phyloP scores from a whole-genome alignment of 2,113 vertebrate species.

The Lathamus discolor region DNA sequence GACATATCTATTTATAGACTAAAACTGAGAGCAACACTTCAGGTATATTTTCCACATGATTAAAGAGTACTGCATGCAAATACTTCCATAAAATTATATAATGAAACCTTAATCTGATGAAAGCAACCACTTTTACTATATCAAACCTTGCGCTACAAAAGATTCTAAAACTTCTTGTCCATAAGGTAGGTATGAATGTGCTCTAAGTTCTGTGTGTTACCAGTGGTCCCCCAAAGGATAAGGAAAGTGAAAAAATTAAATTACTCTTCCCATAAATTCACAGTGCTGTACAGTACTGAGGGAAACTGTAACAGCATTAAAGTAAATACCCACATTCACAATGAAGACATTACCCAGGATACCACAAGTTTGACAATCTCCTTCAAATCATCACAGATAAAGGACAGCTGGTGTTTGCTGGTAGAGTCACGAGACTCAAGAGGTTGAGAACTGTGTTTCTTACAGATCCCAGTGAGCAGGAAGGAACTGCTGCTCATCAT shows the following conservation, averaged over 20 bases:
- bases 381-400: not conserved
- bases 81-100: not conserved
- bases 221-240: not conserved
- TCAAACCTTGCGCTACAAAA: not conserved
- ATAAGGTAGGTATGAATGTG: accelerated
- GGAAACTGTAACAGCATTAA: not conserved
- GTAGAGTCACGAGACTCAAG: not conserved
- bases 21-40: not conserved
- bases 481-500: not conserved
- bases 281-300: not conserved
- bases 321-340: not conserved
- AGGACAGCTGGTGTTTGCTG: not conserved
- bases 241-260: not conserved
- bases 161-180: not conserved
- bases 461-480: not conserved
- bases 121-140: not conserved
- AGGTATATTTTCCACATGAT: not conserved
- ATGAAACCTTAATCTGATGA: not conserved
- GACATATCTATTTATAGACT: not conserved
- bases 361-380: not conserved
- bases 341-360: not conserved
- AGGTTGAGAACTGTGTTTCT: not conserved
- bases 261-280: not conserved
- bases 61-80: not conserved
- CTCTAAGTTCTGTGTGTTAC: not conserved